Percentiles rank a stretch among this genome's conserved stretches.
phyloP scores from a whole-genome alignment of 2,888 invertebrate species.

The Metalampra italica region DNA sequence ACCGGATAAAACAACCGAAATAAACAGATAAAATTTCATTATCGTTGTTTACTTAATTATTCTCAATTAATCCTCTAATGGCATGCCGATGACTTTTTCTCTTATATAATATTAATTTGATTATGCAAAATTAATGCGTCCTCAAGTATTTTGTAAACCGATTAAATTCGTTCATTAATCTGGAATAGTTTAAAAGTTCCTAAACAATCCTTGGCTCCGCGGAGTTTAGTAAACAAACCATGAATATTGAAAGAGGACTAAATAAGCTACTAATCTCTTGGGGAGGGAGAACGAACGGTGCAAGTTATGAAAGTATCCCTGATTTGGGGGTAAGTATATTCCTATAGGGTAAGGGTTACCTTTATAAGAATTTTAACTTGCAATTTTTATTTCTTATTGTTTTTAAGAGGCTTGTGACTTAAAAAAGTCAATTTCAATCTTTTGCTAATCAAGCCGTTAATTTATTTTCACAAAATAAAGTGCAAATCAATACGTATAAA shows the following conservation, averaged over 20 bases:
- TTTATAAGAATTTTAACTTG: too few relatives aligned
- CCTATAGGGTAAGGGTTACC: neutral
- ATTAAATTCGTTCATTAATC: constrained; percentile 8
- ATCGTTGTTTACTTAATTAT: too few relatives aligned
- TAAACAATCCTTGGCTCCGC: constrained; percentile 20
- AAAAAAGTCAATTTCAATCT: too few relatives aligned
- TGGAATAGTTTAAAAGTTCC: constrained; percentile 11
- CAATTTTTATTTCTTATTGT: too few relatives aligned
- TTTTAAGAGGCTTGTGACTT: too few relatives aligned
- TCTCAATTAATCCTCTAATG: too few relatives aligned
- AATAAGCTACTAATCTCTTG: constrained; percentile 43
- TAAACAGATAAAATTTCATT: too few relatives aligned
- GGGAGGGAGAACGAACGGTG: constrained; percentile 21
- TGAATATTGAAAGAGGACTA: constrained; percentile 53
- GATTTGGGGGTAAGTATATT: neutral
- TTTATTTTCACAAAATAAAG: too few relatives aligned
- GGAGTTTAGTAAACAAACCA: constrained; percentile 34
- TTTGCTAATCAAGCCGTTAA: too few relatives aligned
- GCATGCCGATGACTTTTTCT: neutral
- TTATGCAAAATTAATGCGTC: neutral
- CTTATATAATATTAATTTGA: too few relatives aligned
- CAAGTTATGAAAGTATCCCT: constrained; percentile 18
- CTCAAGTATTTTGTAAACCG: constrained; percentile 12
- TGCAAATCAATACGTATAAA: too few relatives aligned
- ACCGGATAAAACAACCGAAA: too few relatives aligned